Conservation (phyloP, 1,140 invertebrate genomes). For the Fopius arisanus region DNA sequence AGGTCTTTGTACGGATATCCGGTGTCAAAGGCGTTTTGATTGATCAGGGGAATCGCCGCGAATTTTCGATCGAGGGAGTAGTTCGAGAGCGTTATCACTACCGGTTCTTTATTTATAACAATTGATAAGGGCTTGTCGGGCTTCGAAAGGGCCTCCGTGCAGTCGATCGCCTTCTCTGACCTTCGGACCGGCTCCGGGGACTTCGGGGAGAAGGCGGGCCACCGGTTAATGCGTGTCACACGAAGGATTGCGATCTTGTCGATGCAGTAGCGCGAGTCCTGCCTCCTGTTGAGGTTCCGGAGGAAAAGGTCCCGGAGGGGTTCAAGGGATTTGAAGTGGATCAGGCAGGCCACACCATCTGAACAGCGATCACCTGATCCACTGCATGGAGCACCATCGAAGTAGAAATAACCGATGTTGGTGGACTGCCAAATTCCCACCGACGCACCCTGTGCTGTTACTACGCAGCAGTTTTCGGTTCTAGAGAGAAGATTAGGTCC, state of each 20-base stretch:
- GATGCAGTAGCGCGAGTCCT: conserved; percentile 49
- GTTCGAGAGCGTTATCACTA: conserved; percentile 52
- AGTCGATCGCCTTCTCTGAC: conserved; percentile 26
- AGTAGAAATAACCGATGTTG: conserved; percentile 41
- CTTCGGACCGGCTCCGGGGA: background rate
- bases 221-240: conserved; percentile 28
- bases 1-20: conserved; percentile 50
- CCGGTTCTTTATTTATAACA: conserved; percentile 41
- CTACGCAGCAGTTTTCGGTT: conserved; percentile 40
- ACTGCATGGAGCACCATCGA: conserved; percentile 41
- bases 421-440: conserved; percentile 47
- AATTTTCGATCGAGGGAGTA: conserved; percentile 45
- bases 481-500: too few species aligned
- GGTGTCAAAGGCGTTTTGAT: conserved; percentile 43
- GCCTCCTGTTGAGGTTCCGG: conserved; percentile 38
- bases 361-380: conserved; percentile 32
- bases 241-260: conserved; percentile 42
- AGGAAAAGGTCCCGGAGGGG: conserved; percentile 42
- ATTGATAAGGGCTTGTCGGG: background rate
- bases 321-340: conserved; percentile 43
- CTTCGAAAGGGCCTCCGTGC: conserved; percentile 38
- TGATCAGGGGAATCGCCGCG: conserved; percentile 40
- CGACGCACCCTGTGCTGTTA: conserved; percentile 47
- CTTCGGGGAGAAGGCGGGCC: background rate
- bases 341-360: conserved; percentile 43